Evolutionary conservation across 2,113 vertebrate species (phyloP).

Genomic region (Sinocyclocheilus anshuiensis): DNA sequence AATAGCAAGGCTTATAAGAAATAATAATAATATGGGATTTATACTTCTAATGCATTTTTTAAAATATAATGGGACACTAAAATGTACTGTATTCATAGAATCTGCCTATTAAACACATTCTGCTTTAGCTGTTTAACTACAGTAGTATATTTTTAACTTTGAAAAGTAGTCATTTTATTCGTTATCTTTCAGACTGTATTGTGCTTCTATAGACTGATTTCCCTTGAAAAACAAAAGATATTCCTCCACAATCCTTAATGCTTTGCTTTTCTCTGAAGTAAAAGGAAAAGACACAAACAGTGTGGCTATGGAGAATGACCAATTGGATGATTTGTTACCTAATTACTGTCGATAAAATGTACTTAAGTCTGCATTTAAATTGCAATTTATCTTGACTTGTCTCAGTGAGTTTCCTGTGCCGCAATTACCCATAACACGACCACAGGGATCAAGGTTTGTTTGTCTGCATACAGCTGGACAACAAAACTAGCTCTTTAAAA

Average conservation of each 20-base stretch:
- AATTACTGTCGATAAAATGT: slow-evolving; percentile 48
- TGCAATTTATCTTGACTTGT: slow-evolving; percentile 10
- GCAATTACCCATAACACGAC: slow-evolving; percentile 39
- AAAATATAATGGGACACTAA: not conserved
- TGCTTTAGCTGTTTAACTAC: not conserved
- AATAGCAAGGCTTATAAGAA: not conserved
- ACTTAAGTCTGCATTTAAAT: slow-evolving; percentile 34
- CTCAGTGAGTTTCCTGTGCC: slow-evolving; percentile 19
- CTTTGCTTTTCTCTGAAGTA: slow-evolving; percentile 5
- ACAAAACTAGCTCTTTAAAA: slow-evolving; percentile 31
- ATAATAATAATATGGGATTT: not conserved
- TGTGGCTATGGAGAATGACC: slow-evolving; percentile 18
- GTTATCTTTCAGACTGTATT: not conserved
- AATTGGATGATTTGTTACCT: slow-evolving; percentile 53
- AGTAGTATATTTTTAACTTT: too few species aligned
- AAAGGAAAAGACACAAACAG: not conserved
- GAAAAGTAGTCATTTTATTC: too few species aligned
- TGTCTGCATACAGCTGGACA: slow-evolving; percentile 2
- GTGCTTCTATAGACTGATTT: not conserved
- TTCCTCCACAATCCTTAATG: not conserved
- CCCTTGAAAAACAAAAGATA: not conserved
- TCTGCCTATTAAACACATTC: not conserved
- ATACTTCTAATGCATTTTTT: not conserved
- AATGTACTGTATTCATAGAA: not conserved
- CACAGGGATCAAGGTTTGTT: slow-evolving; percentile 17